Evolutionary conservation across 1,140 invertebrate species (phyloP).

Genomic region (Adoxophyes honmai): DNA sequence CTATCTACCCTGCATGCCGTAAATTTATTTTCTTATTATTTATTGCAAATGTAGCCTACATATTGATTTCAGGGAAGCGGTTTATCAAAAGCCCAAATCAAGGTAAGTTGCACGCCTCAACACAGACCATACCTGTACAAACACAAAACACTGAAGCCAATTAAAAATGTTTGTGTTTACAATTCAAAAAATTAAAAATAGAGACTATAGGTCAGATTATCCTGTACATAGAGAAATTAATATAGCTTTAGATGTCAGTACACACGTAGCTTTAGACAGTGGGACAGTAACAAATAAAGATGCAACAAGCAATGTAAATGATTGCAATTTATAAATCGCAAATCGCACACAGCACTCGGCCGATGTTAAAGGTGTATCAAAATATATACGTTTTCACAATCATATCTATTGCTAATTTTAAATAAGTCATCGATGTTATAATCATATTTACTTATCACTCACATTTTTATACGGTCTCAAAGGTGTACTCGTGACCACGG

Average conservation of each 20-base stretch:
- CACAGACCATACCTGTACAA: conserved; percentile 17
- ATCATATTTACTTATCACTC: too few species aligned
- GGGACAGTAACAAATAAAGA: conserved; percentile 34
- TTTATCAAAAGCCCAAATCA: conserved; percentile 57
- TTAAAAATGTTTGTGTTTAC: too few species aligned
- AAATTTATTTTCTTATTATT: neutral
- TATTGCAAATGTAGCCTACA: conserved; percentile 14
- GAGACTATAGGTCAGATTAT: conserved; percentile 12
- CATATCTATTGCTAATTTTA: too few species aligned
- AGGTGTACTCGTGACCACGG: too few species aligned
- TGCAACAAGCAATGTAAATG: neutral
- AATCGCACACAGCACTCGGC: neutral
- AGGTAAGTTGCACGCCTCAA: conserved; percentile 57
- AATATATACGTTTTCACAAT: too few species aligned
- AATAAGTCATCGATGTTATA: too few species aligned
- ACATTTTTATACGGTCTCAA: too few species aligned
- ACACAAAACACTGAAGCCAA: conserved; percentile 21
- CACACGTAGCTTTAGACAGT: conserved; percentile 7
- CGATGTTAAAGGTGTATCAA: neutral
- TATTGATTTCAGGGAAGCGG: conserved; percentile 71
- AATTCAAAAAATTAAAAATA: neutral
- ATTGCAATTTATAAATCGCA: conserved; percentile 4
- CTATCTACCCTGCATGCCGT: too few species aligned
- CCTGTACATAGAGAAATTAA: conserved; percentile 22
- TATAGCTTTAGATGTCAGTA: conserved; percentile 30